Base-by-base conservation (phyloP, 2,888 invertebrate species). In the Rhamphomyia laevipes region DNA sequence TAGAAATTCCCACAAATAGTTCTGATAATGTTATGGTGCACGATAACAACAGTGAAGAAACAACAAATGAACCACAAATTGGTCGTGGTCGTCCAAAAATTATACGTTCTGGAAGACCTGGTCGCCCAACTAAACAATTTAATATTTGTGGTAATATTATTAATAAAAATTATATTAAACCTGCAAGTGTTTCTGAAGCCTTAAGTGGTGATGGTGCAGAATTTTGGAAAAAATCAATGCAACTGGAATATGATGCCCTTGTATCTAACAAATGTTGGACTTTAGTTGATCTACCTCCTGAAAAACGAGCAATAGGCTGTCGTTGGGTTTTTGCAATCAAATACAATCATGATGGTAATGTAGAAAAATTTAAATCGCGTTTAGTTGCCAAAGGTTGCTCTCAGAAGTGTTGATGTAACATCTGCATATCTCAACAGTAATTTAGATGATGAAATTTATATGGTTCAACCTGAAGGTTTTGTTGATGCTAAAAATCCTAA, bases 301-400 rank as follows among this genome's bases (percentile, higher is more conserved):
- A 46, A 12, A 46, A 51, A 18, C 42, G 50, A 16, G 45, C 53
- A 2, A 53, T 57, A 45, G 53, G 50, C 1, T 55, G 50, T 23
- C 55, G 53, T n/a, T 58, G 57, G 57, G 56, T 56, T 0, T 58
- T 42, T 18, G 49, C 42, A 10, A 37, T 54, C 31, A 57, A 57
- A 33, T 16, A 42, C 2, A 50, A 56, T 35, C 45, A 47, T 23
- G 38, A 53, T 35, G 55, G 54, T 15, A 27, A 41, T 11, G 21
- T 58, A 7, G 45, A 52, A 10, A 50, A 48, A 13, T 51, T 50
- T n/a, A 55, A 54, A 33, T 51, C 53, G 2, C 33, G 56, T 6
- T 23, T 53, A 31, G 56, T 55, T 2, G 54, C 56, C 1, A 58
- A 57, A 15, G 53, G 55, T 4, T 55, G 55, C 10, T 41, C 51